A percentile compares a stretch with the other conserved stretches of the same genome.
Conservation (phyloP, 2,797 vertebrate genomes). For the Gymnocypris eckloni region DNA sequence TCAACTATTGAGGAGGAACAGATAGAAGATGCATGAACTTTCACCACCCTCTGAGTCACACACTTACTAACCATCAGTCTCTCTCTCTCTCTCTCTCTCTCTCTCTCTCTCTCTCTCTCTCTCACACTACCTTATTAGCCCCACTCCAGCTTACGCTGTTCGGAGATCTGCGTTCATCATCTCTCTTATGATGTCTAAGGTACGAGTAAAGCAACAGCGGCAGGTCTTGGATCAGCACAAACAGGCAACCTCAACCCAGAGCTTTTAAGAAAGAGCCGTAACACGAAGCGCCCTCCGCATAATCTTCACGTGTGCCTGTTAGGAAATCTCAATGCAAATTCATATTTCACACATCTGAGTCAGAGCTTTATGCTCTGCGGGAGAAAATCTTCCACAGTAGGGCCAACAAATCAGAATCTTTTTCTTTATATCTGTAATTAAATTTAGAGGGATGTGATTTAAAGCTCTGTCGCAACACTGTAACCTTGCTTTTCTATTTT, state of each 20-base stretch:
- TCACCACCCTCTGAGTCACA: slow-evolving; percentile 26
- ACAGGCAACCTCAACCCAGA: slow-evolving; percentile 6
- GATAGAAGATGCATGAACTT: slow-evolving; percentile 28
- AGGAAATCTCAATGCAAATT: slow-evolving; percentile 46
- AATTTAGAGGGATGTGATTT: slow-evolving; percentile 44
- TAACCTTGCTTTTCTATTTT: slow-evolving; percentile 35
- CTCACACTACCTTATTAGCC: slow-evolving; percentile 28
- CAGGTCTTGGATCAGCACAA: slow-evolving; percentile 20
- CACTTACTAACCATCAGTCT: slow-evolving; percentile 20
- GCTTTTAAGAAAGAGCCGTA: slow-evolving; percentile 22
- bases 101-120: no score
- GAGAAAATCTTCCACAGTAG: slow-evolving; percentile 41
- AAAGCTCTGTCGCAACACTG: slow-evolving; percentile 36
- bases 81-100: no score
- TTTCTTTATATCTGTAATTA: slow-evolving; percentile 48
- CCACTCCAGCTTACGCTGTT: slow-evolving; percentile 21
- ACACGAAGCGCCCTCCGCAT: neutral
- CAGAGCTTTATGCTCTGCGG: slow-evolving; percentile 42
- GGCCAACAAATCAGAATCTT: slow-evolving; percentile 41
- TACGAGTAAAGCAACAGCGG: neutral
- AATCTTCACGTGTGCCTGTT: slow-evolving; percentile 29
- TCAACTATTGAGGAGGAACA: slow-evolving; percentile 22
- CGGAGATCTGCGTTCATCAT: slow-evolving; percentile 36
- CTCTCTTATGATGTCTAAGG: slow-evolving; percentile 18
- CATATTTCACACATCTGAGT: slow-evolving; percentile 44